phyloP scores from a whole-genome alignment of 2,113 vertebrate species.

The Sciurus niger region DNA sequence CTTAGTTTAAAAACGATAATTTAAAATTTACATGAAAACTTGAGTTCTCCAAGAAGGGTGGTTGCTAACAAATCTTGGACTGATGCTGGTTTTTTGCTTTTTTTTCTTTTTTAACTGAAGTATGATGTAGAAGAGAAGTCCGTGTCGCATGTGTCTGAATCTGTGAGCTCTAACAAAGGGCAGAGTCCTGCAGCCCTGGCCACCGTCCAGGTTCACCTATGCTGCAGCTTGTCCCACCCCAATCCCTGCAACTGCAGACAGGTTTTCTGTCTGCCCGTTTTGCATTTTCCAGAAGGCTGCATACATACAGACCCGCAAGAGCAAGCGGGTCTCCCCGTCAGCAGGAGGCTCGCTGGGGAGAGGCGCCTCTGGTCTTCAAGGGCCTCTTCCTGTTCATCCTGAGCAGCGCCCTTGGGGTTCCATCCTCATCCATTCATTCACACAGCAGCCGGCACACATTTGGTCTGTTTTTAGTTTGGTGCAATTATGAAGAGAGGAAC shows the following conservation, averaged over 20 bases:
- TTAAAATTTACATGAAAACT: not conserved
- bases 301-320: accelerated
- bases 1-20: not conserved
- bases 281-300: not conserved
- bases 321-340: not conserved
- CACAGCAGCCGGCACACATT: not conserved
- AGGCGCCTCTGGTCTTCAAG: accelerated
- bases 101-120: not conserved
- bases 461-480: not conserved
- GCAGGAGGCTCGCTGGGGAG: accelerated
- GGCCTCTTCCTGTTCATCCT: not conserved
- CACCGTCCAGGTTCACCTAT: too few relatives aligned
- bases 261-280: too few relatives aligned
- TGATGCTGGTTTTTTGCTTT: not conserved
- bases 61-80: not conserved
- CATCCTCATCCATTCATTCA: accelerated
- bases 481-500: not conserved
- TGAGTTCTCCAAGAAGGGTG: not conserved
- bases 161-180: not conserved
- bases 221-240: too few relatives aligned
- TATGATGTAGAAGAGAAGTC: not conserved
- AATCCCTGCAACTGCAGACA: accelerated
- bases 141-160: not conserved
- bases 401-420: accelerated
- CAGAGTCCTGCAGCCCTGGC: not conserved